Evolutionary conservation across 2,113 vertebrate species (phyloP).

Genomic region (Arvicanthis niloticus): DNA sequence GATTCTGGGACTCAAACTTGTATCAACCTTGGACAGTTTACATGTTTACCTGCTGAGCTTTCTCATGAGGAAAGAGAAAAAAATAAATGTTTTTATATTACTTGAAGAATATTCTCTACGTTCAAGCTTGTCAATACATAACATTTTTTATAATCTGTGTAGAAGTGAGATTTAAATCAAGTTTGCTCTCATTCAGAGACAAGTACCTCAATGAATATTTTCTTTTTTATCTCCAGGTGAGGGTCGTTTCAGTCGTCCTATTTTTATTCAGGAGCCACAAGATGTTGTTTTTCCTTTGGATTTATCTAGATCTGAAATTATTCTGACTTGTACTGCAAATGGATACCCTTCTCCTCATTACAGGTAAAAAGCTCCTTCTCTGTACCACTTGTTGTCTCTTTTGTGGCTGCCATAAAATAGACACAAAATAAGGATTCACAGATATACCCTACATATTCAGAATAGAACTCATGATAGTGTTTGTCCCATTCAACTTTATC

Average conservation of each 20-base stretch:
- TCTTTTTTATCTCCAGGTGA: slow-evolving; percentile 83
- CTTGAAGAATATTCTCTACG: not conserved
- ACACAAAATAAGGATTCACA: not conserved
- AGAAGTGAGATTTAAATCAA: not conserved
- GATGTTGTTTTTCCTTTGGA: slow-evolving; percentile 91
- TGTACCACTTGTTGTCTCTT: accelerated
- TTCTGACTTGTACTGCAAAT: slow-evolving; percentile 92
- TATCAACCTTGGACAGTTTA: no score
- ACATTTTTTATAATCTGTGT: not conserved
- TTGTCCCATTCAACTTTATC: not conserved
- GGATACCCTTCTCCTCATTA: slow-evolving; percentile 91
- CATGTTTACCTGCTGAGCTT: not conserved
- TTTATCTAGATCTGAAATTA: slow-evolving; percentile 88
- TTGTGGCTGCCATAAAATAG: not conserved
- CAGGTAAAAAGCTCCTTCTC: slow-evolving; percentile 83
- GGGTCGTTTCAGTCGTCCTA: slow-evolving; percentile 87
- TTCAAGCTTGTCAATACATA: not conserved
- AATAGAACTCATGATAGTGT: not conserved
- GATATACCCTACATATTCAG: not conserved
- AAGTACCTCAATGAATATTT: not conserved
- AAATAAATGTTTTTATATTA: not conserved
- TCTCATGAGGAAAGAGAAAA: not conserved
- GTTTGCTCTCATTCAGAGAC: not conserved
- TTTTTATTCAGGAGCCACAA: slow-evolving; percentile 93
- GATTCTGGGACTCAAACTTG: no score